phyloP scores from a whole-genome alignment of 2,797 vertebrate genomes.

The Myotis findleyi region DNA sequence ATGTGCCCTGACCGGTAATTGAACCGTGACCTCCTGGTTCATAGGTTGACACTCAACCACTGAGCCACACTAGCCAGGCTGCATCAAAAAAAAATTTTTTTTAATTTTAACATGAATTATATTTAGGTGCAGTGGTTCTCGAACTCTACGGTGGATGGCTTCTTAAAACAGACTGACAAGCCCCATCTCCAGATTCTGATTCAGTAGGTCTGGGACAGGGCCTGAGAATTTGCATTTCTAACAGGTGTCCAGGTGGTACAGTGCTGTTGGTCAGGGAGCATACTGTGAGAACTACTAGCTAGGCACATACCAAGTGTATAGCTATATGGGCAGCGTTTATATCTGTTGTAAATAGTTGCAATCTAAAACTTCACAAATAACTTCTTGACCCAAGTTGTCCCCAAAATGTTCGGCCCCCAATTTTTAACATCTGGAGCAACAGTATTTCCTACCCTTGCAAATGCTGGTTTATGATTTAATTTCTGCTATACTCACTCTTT shows the following conservation, averaged over 20 bases:
- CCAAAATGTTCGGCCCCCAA: background rate
- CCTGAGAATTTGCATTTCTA: slow-evolving; percentile 1
- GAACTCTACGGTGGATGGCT: background rate
- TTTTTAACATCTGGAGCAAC: background rate
- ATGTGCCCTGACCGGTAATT: too few relatives aligned
- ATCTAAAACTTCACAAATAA: slow-evolving; percentile 50
- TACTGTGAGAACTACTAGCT: background rate
- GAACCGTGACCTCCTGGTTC: too few relatives aligned
- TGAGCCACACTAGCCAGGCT: background rate
- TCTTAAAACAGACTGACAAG: background rate
- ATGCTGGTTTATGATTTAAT: background rate
- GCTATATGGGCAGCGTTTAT: background rate
- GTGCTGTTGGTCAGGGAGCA: background rate
- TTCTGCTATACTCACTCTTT: slow-evolving; percentile 8
- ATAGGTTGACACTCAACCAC: too few relatives aligned
- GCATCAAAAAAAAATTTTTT: background rate
- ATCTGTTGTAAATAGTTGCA: background rate
- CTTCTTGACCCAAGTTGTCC: background rate
- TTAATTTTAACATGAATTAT: slow-evolving; percentile 38
- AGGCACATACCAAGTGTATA: background rate
- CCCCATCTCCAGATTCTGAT: background rate
- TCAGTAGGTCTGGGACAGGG: background rate
- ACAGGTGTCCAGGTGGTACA: background rate
- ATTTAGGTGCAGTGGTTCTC: background rate
- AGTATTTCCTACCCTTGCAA: slow-evolving; percentile 13